A percentile compares a stretch with the other conserved stretches of the same genome.
Conservation (phyloP, 2,113 vertebrate genomes). For the Aleadryas rufinucha region DNA sequence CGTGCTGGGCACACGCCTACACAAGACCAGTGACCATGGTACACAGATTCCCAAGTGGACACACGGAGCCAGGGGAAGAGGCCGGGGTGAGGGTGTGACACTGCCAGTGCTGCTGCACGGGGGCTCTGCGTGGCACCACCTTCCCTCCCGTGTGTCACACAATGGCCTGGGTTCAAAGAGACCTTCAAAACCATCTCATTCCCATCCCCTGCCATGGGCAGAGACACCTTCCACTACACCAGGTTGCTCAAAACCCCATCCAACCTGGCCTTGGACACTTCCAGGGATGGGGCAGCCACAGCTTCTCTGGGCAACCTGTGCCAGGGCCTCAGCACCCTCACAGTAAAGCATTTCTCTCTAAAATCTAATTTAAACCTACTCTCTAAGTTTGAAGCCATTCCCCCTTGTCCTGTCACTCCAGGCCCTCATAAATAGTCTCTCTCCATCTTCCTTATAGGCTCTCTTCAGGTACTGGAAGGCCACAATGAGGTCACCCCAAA, state of each 20-base stretch:
- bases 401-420: background rate
- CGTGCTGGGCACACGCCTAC: fast-evolving
- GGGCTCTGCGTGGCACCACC: background rate
- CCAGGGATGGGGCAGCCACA: background rate
- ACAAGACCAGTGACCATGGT: fast-evolving
- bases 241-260: background rate
- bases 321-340: background rate
- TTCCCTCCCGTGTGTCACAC: fast-evolving
- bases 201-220: background rate
- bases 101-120: fast-evolving
- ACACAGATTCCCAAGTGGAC: background rate
- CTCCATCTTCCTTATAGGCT: background rate
- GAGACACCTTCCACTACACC: background rate
- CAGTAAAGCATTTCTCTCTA: background rate
- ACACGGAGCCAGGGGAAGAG: background rate
- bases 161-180: background rate
- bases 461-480: background rate
- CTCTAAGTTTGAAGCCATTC: background rate
- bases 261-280: too few relatives aligned
- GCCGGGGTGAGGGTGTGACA: background rate
- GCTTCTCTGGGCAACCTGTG: background rate
- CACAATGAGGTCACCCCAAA: background rate
- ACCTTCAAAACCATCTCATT: background rate
- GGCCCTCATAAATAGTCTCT: background rate
- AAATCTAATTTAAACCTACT: background rate